These are phyloP conservation scores for Lethenteron camtschaticum DNA, from an alignment of 2,113 vertebrate species.

Conservation along the genomic window DNA sequence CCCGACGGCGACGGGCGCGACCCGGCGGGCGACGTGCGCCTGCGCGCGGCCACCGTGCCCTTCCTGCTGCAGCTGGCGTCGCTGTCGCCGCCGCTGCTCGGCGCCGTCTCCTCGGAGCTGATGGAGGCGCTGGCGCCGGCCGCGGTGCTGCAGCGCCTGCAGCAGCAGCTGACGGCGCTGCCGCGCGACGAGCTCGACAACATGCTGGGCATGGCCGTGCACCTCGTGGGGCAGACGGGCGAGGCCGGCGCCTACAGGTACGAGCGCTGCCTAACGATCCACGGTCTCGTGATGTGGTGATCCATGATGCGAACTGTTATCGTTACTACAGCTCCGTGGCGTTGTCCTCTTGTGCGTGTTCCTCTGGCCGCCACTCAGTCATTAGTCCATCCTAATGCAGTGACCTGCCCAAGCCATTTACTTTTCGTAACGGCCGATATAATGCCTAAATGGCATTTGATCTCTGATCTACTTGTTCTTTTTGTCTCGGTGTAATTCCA, in stretches of 20 bases:
- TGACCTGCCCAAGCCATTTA: too few relatives aligned
- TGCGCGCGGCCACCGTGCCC: constrained; percentile 39
- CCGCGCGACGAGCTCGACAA: constrained; percentile 60
- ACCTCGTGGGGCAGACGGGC: constrained; percentile 61
- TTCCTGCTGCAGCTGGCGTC: constrained; percentile 67
- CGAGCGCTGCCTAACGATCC: too few relatives aligned
- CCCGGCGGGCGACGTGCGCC: constrained; percentile 22
- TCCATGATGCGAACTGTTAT: too few relatives aligned
- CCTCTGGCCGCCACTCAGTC: too few relatives aligned
- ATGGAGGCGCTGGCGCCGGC: constrained; percentile 49
- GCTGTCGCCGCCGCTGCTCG: constrained; percentile 54
- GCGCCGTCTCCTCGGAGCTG: constrained; percentile 45
- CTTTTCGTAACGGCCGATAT: too few relatives aligned
- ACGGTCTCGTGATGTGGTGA: too few relatives aligned
- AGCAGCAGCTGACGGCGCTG: constrained; percentile 37
- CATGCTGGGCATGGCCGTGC: constrained; percentile 47
- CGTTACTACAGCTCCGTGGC: too few relatives aligned
- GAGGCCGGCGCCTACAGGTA: constrained; percentile 31
- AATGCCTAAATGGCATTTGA: too few relatives aligned
- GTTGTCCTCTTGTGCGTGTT: too few relatives aligned
- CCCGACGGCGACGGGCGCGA: constrained; percentile 13
- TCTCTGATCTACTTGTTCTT: too few relatives aligned
- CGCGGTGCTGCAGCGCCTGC: constrained; percentile 48
- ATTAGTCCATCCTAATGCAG: too few relatives aligned
- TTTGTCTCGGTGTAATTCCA: too few relatives aligned